phyloP scores from a whole-genome alignment of 1,140 invertebrate species.

The Drosophila tsacasi region DNA sequence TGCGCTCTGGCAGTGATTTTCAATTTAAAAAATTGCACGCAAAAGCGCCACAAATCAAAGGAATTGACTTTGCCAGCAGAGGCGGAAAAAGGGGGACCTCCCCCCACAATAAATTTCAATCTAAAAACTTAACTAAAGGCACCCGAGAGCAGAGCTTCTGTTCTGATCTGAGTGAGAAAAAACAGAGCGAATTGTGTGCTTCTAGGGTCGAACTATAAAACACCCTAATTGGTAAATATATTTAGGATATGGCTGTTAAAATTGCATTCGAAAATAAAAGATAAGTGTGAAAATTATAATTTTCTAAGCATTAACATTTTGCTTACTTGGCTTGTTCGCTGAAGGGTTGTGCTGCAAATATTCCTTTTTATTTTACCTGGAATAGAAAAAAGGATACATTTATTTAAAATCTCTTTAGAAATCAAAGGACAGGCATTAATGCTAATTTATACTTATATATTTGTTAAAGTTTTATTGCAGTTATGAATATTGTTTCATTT shows the following conservation, averaged over 20 bases:
- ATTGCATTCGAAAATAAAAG: not conserved
- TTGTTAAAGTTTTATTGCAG: no score
- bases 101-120: slow-evolving; percentile 79
- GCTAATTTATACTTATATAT: no score
- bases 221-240: slow-evolving; percentile 4
- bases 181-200: not conserved
- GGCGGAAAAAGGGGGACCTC: slow-evolving; percentile 31
- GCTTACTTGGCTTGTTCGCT: not conserved
- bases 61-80: slow-evolving; percentile 72
- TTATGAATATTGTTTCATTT: no score
- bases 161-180: slow-evolving; percentile 35
- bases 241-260: not conserved
- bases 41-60: slow-evolving; percentile 83
- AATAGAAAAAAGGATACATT: not conserved
- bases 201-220: not conserved
- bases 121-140: slow-evolving; percentile 80
- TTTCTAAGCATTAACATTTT: not conserved
- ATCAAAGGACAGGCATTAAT: not conserved
- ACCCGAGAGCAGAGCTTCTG: slow-evolving; percentile 57
- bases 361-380: not conserved
- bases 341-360: not conserved
- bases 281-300: not conserved
- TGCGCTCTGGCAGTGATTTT: slow-evolving; percentile 78
- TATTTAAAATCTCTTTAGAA: not conserved
- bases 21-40: slow-evolving; percentile 83